Conservation (phyloP, 2,888 invertebrate species). For the Hirtodrosophila duncani region DNA sequence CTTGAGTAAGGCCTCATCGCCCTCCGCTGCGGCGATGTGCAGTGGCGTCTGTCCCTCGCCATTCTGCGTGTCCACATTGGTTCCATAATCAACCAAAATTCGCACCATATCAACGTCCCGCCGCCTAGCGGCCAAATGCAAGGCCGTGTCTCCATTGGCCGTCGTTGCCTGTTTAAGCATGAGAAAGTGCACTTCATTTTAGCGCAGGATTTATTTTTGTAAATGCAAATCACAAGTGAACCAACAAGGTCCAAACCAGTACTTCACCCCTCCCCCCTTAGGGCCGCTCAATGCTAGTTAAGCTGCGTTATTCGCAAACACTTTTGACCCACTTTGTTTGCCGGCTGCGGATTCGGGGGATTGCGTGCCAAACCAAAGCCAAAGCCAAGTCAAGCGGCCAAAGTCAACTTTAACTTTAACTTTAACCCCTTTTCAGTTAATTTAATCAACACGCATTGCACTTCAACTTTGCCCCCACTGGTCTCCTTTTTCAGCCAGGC, state of each 20-base stretch:
- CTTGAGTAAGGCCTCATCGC: conserved; percentile 95
- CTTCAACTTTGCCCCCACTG: conserved; percentile 21
- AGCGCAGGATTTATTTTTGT: conserved; percentile 38
- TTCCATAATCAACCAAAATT: conserved; percentile 94
- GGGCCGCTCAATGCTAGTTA: too few relatives aligned
- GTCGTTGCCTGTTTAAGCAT: conserved; percentile 82
- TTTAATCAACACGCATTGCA: conserved; percentile 69
- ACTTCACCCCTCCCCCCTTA: conserved; percentile 3
- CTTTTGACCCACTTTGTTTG: conserved; percentile 59
- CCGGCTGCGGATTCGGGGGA: conserved; percentile 61
- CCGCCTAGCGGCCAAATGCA: conserved; percentile 95
- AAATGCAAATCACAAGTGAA: conserved; percentile 50
- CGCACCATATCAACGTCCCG: conserved; percentile 95
- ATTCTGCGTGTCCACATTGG: conserved; percentile 94
- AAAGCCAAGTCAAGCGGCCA: conserved; percentile 55
- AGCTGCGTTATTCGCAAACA: conserved; percentile 57
- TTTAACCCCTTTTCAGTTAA: conserved; percentile 56
- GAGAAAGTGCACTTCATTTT: conserved; percentile 16
- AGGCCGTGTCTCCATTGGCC: conserved; percentile 93
- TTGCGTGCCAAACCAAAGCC: conserved; percentile 59
- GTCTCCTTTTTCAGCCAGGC: conserved; percentile 11
- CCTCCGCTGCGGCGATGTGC: conserved; percentile 96
- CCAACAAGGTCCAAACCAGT: conserved; percentile 34
- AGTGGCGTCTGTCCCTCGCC: conserved; percentile 96
- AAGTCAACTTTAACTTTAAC: conserved; percentile 52